These are phyloP conservation scores for Apocrypta bakeri DNA, from an alignment of 1,140 invertebrate species.

Conservation along the genomic window DNA sequence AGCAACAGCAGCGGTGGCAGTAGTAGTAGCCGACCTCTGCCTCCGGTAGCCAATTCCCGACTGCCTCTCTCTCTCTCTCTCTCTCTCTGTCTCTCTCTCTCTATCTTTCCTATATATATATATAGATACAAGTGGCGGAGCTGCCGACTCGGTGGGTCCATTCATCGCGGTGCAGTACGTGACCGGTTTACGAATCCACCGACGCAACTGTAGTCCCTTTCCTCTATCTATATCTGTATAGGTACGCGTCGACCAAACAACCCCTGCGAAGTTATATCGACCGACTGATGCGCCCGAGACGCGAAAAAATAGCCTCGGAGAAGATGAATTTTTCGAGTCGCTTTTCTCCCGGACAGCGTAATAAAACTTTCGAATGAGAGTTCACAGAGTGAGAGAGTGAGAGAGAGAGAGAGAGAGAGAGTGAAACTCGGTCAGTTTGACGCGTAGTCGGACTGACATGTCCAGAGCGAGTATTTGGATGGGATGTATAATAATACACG, in stretches of 20 bases:
- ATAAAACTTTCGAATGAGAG: constrained; percentile 58
- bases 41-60: constrained; percentile 74
- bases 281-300: constrained; percentile 49
- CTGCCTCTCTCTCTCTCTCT: constrained; percentile 34
- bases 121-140: constrained; percentile 55
- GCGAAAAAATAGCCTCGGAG: background rate
- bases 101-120: background rate
- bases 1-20: background rate
- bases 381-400: constrained; percentile 56
- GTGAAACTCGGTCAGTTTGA: constrained; percentile 49
- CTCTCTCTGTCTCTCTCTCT: no score
- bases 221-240: constrained; percentile 54
- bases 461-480: no score
- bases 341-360: background rate
- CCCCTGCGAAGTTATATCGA: constrained; percentile 66
- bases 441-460: background rate
- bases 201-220: constrained; percentile 58
- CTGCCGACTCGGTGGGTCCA: constrained; percentile 73
- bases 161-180: constrained; percentile 74
- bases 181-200: constrained; percentile 73
- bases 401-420: constrained; percentile 16
- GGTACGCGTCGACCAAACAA: constrained; percentile 56
- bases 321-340: background rate
- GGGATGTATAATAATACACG: no score
- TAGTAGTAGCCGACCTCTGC: constrained; percentile 53